Percentiles rank a stretch among this genome's conserved stretches.
Evolutionary conservation across 2,888 invertebrate species (phyloP).

Genomic region (Ophion costatus): DNA sequence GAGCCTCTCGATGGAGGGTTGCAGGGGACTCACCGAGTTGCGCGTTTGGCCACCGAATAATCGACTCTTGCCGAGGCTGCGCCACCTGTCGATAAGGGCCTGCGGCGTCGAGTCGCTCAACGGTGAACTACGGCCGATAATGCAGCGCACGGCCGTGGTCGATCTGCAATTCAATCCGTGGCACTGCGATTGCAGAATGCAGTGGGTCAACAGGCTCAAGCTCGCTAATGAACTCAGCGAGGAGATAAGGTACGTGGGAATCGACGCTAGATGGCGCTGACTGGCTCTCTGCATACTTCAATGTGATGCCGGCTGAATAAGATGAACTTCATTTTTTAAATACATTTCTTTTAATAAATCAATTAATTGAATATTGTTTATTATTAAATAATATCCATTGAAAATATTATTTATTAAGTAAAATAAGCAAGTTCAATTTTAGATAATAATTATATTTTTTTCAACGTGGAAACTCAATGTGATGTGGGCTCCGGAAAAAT

Average conservation of each 20-base stretch:
- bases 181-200: slow-evolving; percentile 87
- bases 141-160: slow-evolving; percentile 84
- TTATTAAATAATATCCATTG: too few relatives aligned
- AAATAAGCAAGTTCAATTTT: too few relatives aligned
- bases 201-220: slow-evolving; percentile 84
- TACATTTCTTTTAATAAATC: too few relatives aligned
- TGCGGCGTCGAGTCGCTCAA: slow-evolving; percentile 84
- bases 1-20: slow-evolving; percentile 85
- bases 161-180: slow-evolving; percentile 87
- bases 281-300: not conserved
- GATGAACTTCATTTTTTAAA: too few relatives aligned
- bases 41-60: slow-evolving; percentile 83
- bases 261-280: slow-evolving; percentile 29
- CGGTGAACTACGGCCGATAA: slow-evolving; percentile 82
- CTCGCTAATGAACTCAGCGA: slow-evolving; percentile 83
- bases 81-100: slow-evolving; percentile 84
- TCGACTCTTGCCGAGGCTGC: slow-evolving; percentile 83
- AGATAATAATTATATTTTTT: too few relatives aligned
- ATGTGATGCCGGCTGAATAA: too few relatives aligned
- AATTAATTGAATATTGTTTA: too few relatives aligned
- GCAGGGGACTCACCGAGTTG: slow-evolving; percentile 85
- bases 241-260: slow-evolving; percentile 83
- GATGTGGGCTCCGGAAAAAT: too few relatives aligned
- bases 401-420: too few relatives aligned
- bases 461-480: too few relatives aligned